Conservation (phyloP, 2,888 invertebrate species). For the Anarsia innoxiella region DNA sequence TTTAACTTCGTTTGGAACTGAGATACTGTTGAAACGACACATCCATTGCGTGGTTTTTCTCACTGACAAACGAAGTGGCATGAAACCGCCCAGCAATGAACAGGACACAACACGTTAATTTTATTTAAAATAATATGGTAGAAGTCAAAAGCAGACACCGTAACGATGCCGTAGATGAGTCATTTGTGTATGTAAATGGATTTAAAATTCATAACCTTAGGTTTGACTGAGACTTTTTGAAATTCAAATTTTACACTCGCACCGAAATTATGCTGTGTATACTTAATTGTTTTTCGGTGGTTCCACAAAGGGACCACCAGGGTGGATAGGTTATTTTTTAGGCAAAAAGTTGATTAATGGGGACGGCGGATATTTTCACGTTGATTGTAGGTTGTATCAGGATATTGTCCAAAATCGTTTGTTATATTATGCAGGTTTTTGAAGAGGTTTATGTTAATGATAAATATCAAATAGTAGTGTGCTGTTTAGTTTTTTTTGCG, state of each 20-base stretch:
- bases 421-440: too few relatives aligned
- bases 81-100: too few relatives aligned
- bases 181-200: slow-evolving; percentile 50
- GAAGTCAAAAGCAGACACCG: slow-evolving; percentile 24
- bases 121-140: slow-evolving; percentile 5
- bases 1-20: background rate
- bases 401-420: too few relatives aligned
- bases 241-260: slow-evolving; percentile 35
- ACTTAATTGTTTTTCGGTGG: slow-evolving; percentile 30
- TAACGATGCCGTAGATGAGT: slow-evolving; percentile 43
- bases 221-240: slow-evolving; percentile 36
- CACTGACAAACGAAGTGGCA: too few relatives aligned
- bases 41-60: slow-evolving; percentile 5
- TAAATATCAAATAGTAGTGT: too few relatives aligned
- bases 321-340: background rate
- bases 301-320: slow-evolving; percentile 10
- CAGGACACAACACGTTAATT: too few relatives aligned
- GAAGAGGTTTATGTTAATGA: too few relatives aligned
- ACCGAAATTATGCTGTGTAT: slow-evolving; percentile 30
- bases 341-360: slow-evolving; percentile 8
- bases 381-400: slow-evolving; percentile 7
- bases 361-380: slow-evolving; percentile 4
- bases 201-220: slow-evolving; percentile 41
- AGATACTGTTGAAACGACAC: background rate
- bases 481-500: too few relatives aligned